Percentiles rank a stretch among this genome's conserved stretches.
These are phyloP conservation scores for Pseudeuparius sepicola DNA, from an alignment of 2,888 invertebrate genomes.

Conservation along the genomic window DNA sequence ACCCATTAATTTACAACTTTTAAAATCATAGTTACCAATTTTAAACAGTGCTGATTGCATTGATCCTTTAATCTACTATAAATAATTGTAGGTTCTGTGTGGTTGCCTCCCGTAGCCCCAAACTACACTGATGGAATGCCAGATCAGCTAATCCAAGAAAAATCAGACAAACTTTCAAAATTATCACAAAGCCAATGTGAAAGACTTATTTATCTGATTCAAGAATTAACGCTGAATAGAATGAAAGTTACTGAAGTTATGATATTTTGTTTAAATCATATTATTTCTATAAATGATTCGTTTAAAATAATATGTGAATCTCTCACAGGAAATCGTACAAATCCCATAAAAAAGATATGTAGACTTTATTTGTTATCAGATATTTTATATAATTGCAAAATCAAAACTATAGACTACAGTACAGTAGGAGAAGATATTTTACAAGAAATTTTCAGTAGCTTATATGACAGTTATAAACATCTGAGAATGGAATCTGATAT, in stretches of 20 bases:
- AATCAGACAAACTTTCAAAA: slow-evolving; percentile 50
- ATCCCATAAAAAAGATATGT: slow-evolving; percentile 15
- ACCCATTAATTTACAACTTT: too few relatives aligned
- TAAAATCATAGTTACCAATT: too few relatives aligned
- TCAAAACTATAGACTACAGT: too few relatives aligned
- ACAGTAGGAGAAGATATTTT: too few relatives aligned
- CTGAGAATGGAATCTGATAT: too few relatives aligned
- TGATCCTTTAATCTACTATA: too few relatives aligned
- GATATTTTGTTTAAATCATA: slow-evolving; percentile 96
- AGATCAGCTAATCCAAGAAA: slow-evolving; percentile 66
- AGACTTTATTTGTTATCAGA: slow-evolving; percentile 90
- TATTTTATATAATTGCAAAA: slow-evolving; percentile 90
- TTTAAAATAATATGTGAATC: slow-evolving; percentile 82
- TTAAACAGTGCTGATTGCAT: too few relatives aligned
- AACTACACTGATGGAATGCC: slow-evolving; percentile 94
- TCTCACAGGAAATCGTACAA: slow-evolving; percentile 37
- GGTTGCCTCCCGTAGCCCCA: slow-evolving; percentile 90
- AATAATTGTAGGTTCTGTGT: too few relatives aligned
- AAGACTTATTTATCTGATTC: slow-evolving; percentile 77
- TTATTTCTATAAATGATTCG: slow-evolving; percentile 87
- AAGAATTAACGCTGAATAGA: slow-evolving; percentile 67
- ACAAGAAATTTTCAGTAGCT: too few relatives aligned
- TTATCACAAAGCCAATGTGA: slow-evolving; percentile 63
- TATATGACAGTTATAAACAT: too few relatives aligned
- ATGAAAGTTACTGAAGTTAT: slow-evolving; percentile 80